Percentiles rank a stretch among this genome's conserved stretches.
These are phyloP conservation scores for Semnornis frantzii DNA, from an alignment of 2,113 vertebrate species.

Conservation along the genomic window DNA sequence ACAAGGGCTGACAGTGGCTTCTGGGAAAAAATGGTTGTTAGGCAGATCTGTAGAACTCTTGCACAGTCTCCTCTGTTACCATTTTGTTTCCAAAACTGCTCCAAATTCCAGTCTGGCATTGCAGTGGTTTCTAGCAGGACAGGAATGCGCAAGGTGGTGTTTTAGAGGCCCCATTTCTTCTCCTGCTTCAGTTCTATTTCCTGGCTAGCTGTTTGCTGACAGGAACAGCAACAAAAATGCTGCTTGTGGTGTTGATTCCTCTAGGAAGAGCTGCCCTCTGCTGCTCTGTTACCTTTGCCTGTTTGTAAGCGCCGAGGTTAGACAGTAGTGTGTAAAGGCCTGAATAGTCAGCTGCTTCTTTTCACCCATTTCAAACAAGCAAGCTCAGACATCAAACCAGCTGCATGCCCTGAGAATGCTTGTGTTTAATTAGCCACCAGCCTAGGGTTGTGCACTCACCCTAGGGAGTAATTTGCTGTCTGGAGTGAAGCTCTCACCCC, in stretches of 20 bases:
- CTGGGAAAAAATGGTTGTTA: background rate
- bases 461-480: background rate
- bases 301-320: background rate
- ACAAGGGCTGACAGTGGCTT: background rate
- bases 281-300: background rate
- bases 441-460: background rate
- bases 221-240: background rate
- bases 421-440: conserved; percentile 14
- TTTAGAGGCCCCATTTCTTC: background rate
- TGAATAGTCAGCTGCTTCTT: background rate
- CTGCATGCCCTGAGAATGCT: background rate
- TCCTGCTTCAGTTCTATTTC: background rate
- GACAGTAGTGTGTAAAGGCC: background rate
- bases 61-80: background rate
- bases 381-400: background rate
- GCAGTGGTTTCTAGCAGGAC: background rate
- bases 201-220: background rate
- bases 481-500: background rate
- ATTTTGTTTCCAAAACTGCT: background rate
- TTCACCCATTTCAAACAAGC: background rate
- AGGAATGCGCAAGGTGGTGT: background rate
- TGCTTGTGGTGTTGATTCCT: background rate
- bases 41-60: background rate
- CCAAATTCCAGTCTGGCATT: background rate
- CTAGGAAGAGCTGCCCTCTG: background rate